Base-by-base conservation (phyloP, 1,140 invertebrate species). In the Leguminivora glycinivorella region DNA sequence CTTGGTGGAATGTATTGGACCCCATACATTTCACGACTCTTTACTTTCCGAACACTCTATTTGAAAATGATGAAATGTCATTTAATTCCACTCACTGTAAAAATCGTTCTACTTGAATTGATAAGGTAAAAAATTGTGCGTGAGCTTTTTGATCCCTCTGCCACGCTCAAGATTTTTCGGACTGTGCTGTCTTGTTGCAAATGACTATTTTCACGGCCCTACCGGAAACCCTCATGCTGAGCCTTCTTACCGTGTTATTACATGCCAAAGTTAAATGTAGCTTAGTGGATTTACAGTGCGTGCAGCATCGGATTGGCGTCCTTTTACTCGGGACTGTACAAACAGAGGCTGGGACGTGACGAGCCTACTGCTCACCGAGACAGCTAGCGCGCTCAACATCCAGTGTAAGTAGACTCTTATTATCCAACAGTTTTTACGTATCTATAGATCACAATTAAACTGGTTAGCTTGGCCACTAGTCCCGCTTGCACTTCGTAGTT, bases 321-420 rank as follows among this genome's bases (percentile, higher is more conserved):
- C 26, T 63, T 63, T 63, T 63, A 63, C 58, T 63, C 6, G 58
- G 58, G 58, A 29, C 58, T 63, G 25, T 63, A 29, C 26, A 63
- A 63, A 63, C 58, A 63, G 58, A 63, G 58, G 58, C 58, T 63
- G 58, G 25, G 58, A 34, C 58, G 58, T 63, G 58, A 63, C 58
- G 29, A 29, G 17, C n/a, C 5, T 14, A 52, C 22, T 52, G 19
- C 47, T 22, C n/a, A 52, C 47, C 4, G 47, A 22, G 17, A 3
- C 14, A 19, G 47, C 14, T 19, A 17, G 19, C 7, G 10, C 22
- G 47, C 47, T 52, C 17, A 19, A 22, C 19, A 7, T 22, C 47
- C 47, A 52, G 47, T 52, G 22, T 52, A 52, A 52, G 19, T 10
- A 9, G 5, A 17, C 47, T 52, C 3, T 17, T n/a, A 22, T 52